Percentiles rank a stretch among this genome's conserved stretches.
phyloP scores from a whole-genome alignment of 2,797 vertebrate genomes.

The Fratercula arctica region DNA sequence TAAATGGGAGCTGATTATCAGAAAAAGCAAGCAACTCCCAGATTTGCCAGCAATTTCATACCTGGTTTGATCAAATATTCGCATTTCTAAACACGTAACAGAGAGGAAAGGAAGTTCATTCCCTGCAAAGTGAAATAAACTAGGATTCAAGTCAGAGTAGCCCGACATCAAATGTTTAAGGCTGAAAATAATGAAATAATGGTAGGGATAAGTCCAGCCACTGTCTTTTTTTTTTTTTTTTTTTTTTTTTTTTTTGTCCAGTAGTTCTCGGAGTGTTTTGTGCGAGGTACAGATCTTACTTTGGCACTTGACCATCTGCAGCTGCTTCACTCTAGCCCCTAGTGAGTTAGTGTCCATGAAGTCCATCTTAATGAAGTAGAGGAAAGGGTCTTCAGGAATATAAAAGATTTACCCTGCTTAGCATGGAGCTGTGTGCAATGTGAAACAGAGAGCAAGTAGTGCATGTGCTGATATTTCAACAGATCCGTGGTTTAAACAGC shows the following conservation, averaged over 20 bases:
- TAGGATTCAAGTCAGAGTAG: background rate
- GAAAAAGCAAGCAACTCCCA: background rate
- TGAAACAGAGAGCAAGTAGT: slow-evolving; percentile 20
- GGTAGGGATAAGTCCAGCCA: background rate
- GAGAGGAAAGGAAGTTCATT: background rate
- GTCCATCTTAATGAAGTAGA: slow-evolving; percentile 58
- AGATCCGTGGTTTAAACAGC: background rate
- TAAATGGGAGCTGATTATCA: background rate
- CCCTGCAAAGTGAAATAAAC: background rate
- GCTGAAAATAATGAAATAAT: background rate
- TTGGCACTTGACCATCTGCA: slow-evolving; percentile 55
- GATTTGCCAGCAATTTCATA: background rate
- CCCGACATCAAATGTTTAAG: background rate
- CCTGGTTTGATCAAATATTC: background rate
- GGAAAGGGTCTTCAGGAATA: slow-evolving; percentile 56
- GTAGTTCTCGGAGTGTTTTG: background rate
- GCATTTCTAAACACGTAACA: background rate
- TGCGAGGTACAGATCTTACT: slow-evolving; percentile 24
- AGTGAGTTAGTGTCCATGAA: slow-evolving; percentile 54
- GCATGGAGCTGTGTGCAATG: slow-evolving; percentile 3
- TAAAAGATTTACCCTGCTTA: slow-evolving; percentile 43
- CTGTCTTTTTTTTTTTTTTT: background rate
- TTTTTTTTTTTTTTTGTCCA: slow-evolving; percentile 3
- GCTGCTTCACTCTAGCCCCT: slow-evolving; percentile 35
- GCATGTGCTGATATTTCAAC: background rate